Percentiles rank a stretch among this genome's conserved stretches.
Conservation (phyloP, 2,888 invertebrate genomes). For the Callimorpha dominula region DNA sequence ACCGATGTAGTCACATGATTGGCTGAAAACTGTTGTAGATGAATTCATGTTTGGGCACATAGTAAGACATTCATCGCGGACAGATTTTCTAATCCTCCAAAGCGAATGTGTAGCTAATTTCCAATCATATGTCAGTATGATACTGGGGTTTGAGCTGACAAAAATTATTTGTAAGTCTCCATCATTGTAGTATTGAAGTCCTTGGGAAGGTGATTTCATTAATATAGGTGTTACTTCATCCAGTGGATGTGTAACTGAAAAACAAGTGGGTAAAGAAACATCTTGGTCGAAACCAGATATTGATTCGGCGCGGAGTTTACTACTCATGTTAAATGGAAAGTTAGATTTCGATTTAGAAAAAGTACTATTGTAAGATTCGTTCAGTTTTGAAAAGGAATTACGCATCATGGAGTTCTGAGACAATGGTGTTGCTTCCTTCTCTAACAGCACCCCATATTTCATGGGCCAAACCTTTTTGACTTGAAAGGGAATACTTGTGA, state of each 20-base stretch:
- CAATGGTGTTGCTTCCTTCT: slow-evolving; percentile 87
- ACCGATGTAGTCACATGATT: slow-evolving; percentile 76
- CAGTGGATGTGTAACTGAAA: slow-evolving; percentile 95
- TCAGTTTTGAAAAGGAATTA: slow-evolving; percentile 70
- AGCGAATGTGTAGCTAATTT: slow-evolving; percentile 93
- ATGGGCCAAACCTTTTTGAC: slow-evolving; percentile 94
- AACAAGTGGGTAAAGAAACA: slow-evolving; percentile 91
- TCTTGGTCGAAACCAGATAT: slow-evolving; percentile 76
- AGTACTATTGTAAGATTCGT: slow-evolving; percentile 76
- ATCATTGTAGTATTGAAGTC: slow-evolving; percentile 88
- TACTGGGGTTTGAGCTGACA: slow-evolving; percentile 91
- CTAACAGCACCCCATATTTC: slow-evolving; percentile 94
- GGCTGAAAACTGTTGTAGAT: slow-evolving; percentile 75
- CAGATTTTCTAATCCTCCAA: slow-evolving; percentile 92
- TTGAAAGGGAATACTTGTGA: slow-evolving; percentile 92
- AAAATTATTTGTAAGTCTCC: slow-evolving; percentile 90
- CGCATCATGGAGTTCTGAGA: slow-evolving; percentile 70
- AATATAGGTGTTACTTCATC: slow-evolving; percentile 96
- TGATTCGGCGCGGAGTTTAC: slow-evolving; percentile 73
- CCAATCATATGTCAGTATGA: slow-evolving; percentile 93
- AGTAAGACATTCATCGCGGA: slow-evolving; percentile 89
- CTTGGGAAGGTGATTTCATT: slow-evolving; percentile 88
- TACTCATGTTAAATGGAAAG: slow-evolving; percentile 74
- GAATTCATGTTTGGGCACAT: slow-evolving; percentile 86
- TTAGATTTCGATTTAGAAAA: slow-evolving; percentile 68